These are phyloP conservation scores for Meganola albula DNA, from an alignment of 2,888 invertebrate species.

Conservation along the genomic window DNA sequence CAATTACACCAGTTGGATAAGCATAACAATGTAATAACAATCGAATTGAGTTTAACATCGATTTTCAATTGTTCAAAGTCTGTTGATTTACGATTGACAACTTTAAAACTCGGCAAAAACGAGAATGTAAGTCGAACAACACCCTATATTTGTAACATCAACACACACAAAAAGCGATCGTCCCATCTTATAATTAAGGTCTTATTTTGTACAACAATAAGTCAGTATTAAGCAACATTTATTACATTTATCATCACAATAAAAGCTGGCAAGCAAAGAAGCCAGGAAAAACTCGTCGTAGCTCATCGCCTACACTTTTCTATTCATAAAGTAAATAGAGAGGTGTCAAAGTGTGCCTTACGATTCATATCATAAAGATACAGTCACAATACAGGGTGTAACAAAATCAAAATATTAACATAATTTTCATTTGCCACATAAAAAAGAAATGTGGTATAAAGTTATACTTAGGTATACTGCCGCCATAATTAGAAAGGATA, in stretches of 20 bases:
- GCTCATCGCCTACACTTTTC: slow-evolving; percentile 19
- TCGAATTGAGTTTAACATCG: slow-evolving; percentile 20
- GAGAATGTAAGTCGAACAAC: background rate
- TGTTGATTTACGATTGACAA: too few relatives aligned
- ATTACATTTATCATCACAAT: slow-evolving; percentile 21
- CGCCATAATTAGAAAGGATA: too few relatives aligned
- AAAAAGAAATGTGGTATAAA: too few relatives aligned
- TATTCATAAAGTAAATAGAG: slow-evolving; percentile 25
- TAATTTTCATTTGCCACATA: too few relatives aligned
- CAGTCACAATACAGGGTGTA: too few relatives aligned
- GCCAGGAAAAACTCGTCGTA: slow-evolving; percentile 12
- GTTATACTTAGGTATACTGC: too few relatives aligned
- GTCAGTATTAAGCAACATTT: slow-evolving; percentile 26
- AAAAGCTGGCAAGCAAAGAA: slow-evolving; percentile 30
- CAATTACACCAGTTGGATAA: too few relatives aligned
- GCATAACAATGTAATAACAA: too few relatives aligned
- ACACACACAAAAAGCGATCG: slow-evolving; percentile 8
- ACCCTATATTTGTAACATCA: background rate
- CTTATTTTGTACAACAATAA: background rate
- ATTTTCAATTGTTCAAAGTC: too few relatives aligned
- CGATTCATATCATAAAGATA: too few relatives aligned
- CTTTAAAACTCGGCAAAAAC: slow-evolving; percentile 3
- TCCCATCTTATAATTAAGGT: slow-evolving; percentile 16
- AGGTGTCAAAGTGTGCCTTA: slow-evolving; percentile 19
- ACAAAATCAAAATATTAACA: too few relatives aligned